A percentile compares a stretch with the other conserved stretches of the same genome.
Conservation (phyloP, 2,797 vertebrate genomes). For the Falco naumanni region DNA sequence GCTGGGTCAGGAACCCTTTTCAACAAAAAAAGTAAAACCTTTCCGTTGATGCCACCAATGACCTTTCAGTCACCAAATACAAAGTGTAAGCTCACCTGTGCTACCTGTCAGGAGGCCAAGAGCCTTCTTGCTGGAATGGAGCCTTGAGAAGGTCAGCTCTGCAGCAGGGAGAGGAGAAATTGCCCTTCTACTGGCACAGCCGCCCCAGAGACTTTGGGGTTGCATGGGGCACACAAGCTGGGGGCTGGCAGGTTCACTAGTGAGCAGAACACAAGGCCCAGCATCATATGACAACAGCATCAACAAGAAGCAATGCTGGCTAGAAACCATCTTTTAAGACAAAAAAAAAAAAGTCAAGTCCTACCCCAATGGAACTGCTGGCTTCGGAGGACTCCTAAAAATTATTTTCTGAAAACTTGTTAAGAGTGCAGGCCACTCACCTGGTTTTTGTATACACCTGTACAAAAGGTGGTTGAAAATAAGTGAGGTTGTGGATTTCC, state of each 20-base stretch:
- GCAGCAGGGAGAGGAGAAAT: not conserved
- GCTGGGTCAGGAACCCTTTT: not conserved
- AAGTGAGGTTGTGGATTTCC: not conserved
- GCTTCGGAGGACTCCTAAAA: not conserved
- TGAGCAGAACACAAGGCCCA: not conserved
- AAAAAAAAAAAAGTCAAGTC: not conserved
- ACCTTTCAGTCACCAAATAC: not conserved
- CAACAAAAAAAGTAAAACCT: not conserved
- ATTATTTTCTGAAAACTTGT: not conserved
- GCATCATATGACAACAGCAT: not conserved
- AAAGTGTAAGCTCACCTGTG: not conserved
- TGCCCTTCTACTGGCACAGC: not conserved
- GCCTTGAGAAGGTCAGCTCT: not conserved
- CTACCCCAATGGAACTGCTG: too few species aligned
- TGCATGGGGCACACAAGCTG: not conserved
- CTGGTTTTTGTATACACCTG: not conserved
- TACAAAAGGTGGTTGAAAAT: not conserved
- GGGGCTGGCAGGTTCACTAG: not conserved
- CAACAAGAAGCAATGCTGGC: not conserved
- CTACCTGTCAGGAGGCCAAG: not conserved
- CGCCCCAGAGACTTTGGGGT: rapidly evolving
- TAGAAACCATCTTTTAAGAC: not conserved
- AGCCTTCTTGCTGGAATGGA: not conserved
- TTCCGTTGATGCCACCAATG: not conserved
- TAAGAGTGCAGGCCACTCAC: too few species aligned